Conservation (phyloP, 2,113 vertebrate species). For the Corynorhinus townsendii region DNA sequence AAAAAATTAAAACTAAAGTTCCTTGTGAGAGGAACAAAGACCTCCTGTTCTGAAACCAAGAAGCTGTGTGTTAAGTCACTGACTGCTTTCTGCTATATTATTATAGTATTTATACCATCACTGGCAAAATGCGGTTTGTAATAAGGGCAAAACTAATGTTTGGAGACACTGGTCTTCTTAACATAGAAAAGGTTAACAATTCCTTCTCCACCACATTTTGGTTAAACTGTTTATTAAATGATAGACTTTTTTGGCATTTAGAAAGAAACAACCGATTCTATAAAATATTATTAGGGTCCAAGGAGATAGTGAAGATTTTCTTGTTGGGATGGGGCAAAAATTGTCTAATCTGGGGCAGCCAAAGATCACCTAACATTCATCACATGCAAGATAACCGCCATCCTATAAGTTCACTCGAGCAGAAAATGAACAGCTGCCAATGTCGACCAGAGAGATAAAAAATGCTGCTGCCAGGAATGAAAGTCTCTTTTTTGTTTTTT, state of each 20-base stretch:
- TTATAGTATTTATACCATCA: not conserved
- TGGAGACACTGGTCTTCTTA: not conserved
- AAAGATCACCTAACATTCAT: constrained; percentile 81
- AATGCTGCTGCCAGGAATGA: constrained; percentile 57
- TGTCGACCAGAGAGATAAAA: constrained; percentile 74
- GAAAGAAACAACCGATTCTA: constrained; percentile 73
- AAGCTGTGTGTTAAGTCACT: not conserved
- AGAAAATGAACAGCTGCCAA: constrained; percentile 94
- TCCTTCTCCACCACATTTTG: not conserved
- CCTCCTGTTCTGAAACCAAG: not conserved
- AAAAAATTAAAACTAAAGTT: too few relatives aligned
- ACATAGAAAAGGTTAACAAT: constrained; percentile 36
- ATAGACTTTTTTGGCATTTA: constrained; percentile 63
- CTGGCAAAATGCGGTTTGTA: not conserved
- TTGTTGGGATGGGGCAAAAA: constrained; percentile 79
- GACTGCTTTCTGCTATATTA: constrained; percentile 37
- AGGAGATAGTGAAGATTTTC: constrained; percentile 69
- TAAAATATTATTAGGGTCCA: constrained; percentile 73
- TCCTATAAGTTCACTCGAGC: constrained; percentile 83
- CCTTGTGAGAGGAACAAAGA: not conserved
- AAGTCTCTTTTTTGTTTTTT: not conserved
- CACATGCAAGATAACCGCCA: constrained; percentile 83
- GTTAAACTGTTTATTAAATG: constrained; percentile 36
- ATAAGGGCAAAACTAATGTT: not conserved
- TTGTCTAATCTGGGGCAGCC: constrained; percentile 68